phyloP scores from a whole-genome alignment of 2,113 vertebrate species.

The Galbula dea region DNA sequence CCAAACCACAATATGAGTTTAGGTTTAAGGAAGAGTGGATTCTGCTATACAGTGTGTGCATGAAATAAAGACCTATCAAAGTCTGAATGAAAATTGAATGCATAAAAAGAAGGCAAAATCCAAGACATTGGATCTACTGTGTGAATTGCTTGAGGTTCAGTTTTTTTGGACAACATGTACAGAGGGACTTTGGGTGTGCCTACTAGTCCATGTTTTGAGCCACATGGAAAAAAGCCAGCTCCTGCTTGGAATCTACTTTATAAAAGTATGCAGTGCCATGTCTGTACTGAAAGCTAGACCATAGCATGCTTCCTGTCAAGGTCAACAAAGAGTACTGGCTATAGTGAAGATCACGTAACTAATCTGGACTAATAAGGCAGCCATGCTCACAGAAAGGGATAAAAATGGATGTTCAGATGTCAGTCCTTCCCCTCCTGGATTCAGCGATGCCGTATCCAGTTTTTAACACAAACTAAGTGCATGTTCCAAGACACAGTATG shows the following conservation, averaged over 20 bases:
- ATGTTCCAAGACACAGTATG: background rate
- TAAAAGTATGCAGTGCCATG: background rate
- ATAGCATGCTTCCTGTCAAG: background rate
- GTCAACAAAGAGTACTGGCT: background rate
- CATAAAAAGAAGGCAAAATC: background rate
- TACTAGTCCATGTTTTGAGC: background rate
- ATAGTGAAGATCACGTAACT: background rate
- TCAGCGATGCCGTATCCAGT: background rate
- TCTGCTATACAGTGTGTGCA: background rate
- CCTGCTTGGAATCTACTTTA: background rate
- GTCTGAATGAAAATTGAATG: background rate
- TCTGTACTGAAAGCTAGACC: background rate
- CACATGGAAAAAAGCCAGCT: background rate
- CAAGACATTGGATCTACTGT: background rate
- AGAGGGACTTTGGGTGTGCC: background rate
- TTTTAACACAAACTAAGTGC: background rate
- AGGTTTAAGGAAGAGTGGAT: slow-evolving; percentile 5
- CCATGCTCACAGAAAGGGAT: background rate
- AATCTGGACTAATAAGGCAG: background rate
- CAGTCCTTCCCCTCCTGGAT: background rate
- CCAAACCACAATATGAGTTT: slow-evolving; percentile 8
- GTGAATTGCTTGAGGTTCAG: background rate
- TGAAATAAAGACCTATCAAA: background rate
- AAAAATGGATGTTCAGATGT: background rate
- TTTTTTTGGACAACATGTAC: background rate